Percentiles rank a stretch among this genome's conserved stretches.
phyloP scores from a whole-genome alignment of 2,888 invertebrate species.

The Eulithis testata region DNA sequence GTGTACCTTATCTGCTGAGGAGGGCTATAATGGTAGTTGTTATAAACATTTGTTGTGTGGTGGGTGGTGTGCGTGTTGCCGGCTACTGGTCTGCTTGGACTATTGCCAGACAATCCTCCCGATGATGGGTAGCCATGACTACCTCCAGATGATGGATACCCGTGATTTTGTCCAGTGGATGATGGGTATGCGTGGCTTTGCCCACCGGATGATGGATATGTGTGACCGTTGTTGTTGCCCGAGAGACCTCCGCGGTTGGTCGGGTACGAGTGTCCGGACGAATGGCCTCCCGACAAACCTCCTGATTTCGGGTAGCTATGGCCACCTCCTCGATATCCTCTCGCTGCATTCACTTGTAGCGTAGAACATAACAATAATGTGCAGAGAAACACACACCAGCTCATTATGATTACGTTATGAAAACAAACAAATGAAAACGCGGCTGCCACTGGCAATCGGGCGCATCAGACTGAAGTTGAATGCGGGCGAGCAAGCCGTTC shows the following conservation, averaged over 20 bases:
- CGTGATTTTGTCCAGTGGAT: constrained; percentile 39
- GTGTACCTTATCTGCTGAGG: constrained; percentile 70
- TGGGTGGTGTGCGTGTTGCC: constrained; percentile 45
- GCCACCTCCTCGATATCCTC: constrained; percentile 41
- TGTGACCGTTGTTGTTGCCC: constrained; percentile 38
- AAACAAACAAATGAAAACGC: constrained; percentile 40
- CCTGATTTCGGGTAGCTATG: constrained; percentile 48
- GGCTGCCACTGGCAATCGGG: constrained; percentile 47
- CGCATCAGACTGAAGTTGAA: constrained; percentile 52
- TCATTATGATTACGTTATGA: constrained; percentile 51
- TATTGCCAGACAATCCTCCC: constrained; percentile 40
- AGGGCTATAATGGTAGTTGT: constrained; percentile 72
- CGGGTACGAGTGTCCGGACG: constrained; percentile 55
- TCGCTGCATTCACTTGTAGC: constrained; percentile 42
- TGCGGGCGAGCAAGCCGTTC: constrained; percentile 18
- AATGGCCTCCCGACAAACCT: constrained; percentile 47
- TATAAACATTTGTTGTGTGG: constrained; percentile 58
- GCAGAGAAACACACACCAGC: constrained; percentile 58
- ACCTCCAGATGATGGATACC: constrained; percentile 46
- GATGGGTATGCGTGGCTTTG: constrained; percentile 35
- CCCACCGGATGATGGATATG: constrained; percentile 47
- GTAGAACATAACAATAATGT: constrained; percentile 55
- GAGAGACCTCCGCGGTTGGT: constrained; percentile 53
- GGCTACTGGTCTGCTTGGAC: constrained; percentile 35
- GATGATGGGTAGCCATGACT: constrained; percentile 43